phyloP scores from a whole-genome alignment of 2,113 vertebrate species.

The Pituophis catenifer region DNA sequence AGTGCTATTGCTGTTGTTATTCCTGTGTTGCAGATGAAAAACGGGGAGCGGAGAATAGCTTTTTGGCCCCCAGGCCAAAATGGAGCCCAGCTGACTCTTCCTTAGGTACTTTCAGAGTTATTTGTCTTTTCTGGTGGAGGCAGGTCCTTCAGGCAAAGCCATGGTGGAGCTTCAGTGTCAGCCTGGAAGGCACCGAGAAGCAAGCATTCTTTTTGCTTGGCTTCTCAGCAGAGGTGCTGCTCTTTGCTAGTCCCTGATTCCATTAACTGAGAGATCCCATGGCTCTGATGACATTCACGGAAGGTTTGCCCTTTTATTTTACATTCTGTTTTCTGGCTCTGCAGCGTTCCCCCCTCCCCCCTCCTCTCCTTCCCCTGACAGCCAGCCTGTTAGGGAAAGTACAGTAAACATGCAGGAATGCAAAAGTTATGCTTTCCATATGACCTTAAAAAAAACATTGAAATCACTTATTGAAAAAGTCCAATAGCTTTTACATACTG shows the following conservation, averaged over 20 bases:
- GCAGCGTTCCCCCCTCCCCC: neutral
- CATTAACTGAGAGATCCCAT: slow-evolving; percentile 36
- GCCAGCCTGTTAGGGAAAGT: slow-evolving; percentile 44
- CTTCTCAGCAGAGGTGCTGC: slow-evolving; percentile 17
- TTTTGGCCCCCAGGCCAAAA: too few species aligned
- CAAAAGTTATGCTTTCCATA: slow-evolving; percentile 54
- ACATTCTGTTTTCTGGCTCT: slow-evolving; percentile 43
- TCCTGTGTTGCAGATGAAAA: neutral
- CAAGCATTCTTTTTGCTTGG: neutral
- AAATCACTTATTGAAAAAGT: slow-evolving; percentile 47
- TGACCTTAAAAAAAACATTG: slow-evolving; percentile 54
- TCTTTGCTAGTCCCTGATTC: neutral
- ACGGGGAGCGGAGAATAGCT: neutral
- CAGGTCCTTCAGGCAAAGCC: neutral
- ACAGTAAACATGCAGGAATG: slow-evolving; percentile 63
- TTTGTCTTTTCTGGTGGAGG: neutral
- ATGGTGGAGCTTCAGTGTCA: neutral
- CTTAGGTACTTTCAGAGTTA: neutral
- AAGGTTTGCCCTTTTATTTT: slow-evolving; percentile 54
- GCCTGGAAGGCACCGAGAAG: neutral
- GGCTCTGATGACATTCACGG: slow-evolving; percentile 48
- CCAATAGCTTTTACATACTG: slow-evolving; percentile 38
- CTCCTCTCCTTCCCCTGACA: slow-evolving; percentile 48
- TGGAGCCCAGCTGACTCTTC: neutral
- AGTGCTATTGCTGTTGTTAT: too few species aligned